phyloP scores from a whole-genome alignment of 2,888 invertebrate genomes.

The Tineola bisselliella region DNA sequence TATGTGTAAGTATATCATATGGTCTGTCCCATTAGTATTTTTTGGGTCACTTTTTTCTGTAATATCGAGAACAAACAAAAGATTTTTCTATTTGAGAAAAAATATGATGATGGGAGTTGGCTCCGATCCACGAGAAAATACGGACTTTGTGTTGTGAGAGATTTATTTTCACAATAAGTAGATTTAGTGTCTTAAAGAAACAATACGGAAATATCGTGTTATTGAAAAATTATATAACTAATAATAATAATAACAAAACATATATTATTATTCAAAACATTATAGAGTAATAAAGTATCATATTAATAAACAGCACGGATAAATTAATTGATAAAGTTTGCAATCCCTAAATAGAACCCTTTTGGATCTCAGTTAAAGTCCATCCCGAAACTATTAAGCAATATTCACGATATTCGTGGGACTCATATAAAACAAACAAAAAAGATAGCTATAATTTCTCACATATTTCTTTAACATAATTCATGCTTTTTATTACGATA shows the following conservation, averaged over 20 bases:
- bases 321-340: background rate
- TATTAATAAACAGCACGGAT: background rate
- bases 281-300: background rate
- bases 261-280: too few species aligned
- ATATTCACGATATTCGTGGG: constrained; percentile 6
- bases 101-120: constrained; percentile 38
- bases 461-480: too few species aligned
- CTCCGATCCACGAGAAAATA: constrained; percentile 13
- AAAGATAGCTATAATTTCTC: too few species aligned
- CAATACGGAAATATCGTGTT: background rate
- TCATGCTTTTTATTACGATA: too few species aligned
- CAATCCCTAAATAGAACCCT: background rate
- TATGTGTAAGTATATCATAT: too few species aligned
- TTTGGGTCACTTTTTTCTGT: background rate
- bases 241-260: too few species aligned
- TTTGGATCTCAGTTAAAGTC: background rate
- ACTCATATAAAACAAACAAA: background rate
- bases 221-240: too few species aligned
- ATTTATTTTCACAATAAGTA: constrained; percentile 5
- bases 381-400: constrained; percentile 2
- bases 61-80: background rate
- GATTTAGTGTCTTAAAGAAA: background rate
- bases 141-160: background rate
- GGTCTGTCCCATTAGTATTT: too few species aligned
- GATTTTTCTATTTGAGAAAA: constrained; percentile 19